Conservation (phyloP, 2,113 vertebrate genomes). For the Ictalurus punctatus region DNA sequence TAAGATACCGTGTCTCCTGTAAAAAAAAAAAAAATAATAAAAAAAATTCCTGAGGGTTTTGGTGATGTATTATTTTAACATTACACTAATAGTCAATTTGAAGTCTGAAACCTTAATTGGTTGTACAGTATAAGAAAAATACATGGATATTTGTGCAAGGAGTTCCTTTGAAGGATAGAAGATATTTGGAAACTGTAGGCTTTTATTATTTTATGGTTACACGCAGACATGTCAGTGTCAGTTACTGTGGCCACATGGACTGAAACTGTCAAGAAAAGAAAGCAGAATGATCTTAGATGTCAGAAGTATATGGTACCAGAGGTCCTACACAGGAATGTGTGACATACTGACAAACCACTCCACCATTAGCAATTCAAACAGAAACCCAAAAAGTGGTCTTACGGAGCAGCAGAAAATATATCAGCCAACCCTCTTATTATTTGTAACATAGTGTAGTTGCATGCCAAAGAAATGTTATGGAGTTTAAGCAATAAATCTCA, state of each 20-base stretch:
- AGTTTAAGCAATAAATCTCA: conserved; percentile 14
- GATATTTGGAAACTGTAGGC: not conserved
- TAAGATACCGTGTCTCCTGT: conserved; percentile 38
- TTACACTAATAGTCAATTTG: conserved; percentile 38
- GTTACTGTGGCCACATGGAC: not conserved
- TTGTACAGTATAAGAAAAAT: conserved; percentile 67
- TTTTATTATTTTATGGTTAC: conserved; percentile 2
- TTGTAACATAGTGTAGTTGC: not conserved
- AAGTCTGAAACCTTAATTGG: conserved; percentile 66
- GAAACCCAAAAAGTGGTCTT: not conserved
- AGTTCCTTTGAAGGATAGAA: not conserved
- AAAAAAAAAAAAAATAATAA: conserved; percentile 34
- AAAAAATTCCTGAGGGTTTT: conserved; percentile 64
- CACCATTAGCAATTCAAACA: conserved; percentile 4
- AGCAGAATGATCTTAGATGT: not conserved
- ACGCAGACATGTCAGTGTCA: not conserved
- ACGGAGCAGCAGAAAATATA: not conserved
- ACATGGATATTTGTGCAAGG: conserved; percentile 46
- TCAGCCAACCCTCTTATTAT: not conserved
- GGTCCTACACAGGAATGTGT: not conserved
- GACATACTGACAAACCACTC: not conserved
- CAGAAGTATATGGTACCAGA: not conserved
- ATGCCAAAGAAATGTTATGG: not conserved
- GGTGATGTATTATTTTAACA: conserved; percentile 54
- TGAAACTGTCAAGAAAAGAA: conserved; percentile 5